phyloP scores from a whole-genome alignment of 2,888 invertebrate species.

The Agrilus biguttatus region DNA sequence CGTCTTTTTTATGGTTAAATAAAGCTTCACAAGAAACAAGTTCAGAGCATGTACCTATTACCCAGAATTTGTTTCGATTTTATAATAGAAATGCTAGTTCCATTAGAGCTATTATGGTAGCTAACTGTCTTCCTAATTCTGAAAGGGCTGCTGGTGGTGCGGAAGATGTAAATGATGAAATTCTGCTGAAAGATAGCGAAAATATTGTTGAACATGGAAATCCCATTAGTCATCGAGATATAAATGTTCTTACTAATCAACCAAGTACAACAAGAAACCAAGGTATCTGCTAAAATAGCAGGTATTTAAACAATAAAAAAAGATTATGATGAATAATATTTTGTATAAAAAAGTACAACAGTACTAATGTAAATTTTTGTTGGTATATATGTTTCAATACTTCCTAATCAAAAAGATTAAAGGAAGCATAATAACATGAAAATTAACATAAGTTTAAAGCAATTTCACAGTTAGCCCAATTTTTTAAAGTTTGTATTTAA shows the following conservation, averaged over 20 bases:
- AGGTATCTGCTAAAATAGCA: slow-evolving; percentile 7
- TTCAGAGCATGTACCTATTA: slow-evolving; percentile 65
- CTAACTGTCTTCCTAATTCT: slow-evolving; percentile 45
- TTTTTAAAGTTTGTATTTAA: too few relatives aligned
- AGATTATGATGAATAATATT: too few relatives aligned
- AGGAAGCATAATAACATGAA: too few relatives aligned
- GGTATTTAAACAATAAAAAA: too few relatives aligned
- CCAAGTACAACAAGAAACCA: slow-evolving; percentile 10
- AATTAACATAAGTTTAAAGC: too few relatives aligned
- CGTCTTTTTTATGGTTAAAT: slow-evolving; percentile 65
- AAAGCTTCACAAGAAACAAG: slow-evolving; percentile 69
- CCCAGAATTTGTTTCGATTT: slow-evolving; percentile 54
- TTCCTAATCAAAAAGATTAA: too few relatives aligned
- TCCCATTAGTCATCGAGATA: slow-evolving; percentile 38
- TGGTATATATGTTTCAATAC: too few relatives aligned
- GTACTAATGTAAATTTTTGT: too few relatives aligned
- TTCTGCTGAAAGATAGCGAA: slow-evolving; percentile 9
- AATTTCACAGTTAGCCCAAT: too few relatives aligned
- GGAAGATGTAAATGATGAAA: slow-evolving; percentile 16
- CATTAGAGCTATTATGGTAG: slow-evolving; percentile 61
- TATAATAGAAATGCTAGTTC: slow-evolving; percentile 71
- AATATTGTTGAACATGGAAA: slow-evolving; percentile 30
- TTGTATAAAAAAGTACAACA: too few relatives aligned
- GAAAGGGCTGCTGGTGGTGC: slow-evolving; percentile 22
- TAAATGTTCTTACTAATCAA: slow-evolving; percentile 20